Percentiles rank a stretch among this genome's conserved stretches.
Conservation (phyloP, 2,888 invertebrate genomes). For the Helicoverpa assulta region DNA sequence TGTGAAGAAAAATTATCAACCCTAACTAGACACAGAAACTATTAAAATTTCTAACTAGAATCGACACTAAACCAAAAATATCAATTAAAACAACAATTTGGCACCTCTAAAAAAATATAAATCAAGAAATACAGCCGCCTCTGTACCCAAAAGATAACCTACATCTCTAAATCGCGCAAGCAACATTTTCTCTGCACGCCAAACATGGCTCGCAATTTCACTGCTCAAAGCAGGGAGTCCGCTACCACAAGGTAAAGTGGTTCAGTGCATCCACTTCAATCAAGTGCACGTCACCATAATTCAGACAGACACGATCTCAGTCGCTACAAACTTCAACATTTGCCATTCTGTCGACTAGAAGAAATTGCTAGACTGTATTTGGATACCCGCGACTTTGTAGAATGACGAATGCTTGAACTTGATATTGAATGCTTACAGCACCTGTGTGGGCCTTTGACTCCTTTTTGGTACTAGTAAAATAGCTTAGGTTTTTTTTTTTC, state of each 20-base stretch:
- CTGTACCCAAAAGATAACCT: constrained; percentile 39
- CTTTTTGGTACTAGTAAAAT: constrained; percentile 65
- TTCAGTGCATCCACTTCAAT: constrained; percentile 73
- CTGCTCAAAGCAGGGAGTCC: constrained; percentile 48
- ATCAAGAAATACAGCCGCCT: neutral
- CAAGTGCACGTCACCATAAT: constrained; percentile 75
- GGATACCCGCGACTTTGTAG: constrained; percentile 79
- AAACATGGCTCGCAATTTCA: constrained; percentile 58
- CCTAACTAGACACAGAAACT: too few species aligned
- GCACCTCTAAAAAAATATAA: neutral
- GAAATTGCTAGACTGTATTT: constrained; percentile 84
- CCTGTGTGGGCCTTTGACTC: constrained; percentile 79
- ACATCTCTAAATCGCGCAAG: constrained; percentile 77
- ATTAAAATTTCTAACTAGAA: neutral
- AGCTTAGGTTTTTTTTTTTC: neutral
- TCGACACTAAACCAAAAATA: neutral
- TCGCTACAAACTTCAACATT: constrained; percentile 81
- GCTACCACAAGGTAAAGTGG: constrained; percentile 63
- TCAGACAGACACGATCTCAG: constrained; percentile 70
- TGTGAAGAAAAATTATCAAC: too few species aligned
- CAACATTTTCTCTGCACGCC: constrained; percentile 66
- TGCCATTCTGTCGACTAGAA: constrained; percentile 88
- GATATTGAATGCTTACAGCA: constrained; percentile 65
- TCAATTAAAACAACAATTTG: too few species aligned
- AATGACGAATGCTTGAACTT: constrained; percentile 87